Evolutionary conservation across 2,113 vertebrate genomes (phyloP), one percentile per base, ranked within the genome.

Genomic region (Ceyx melanurus): DNA sequence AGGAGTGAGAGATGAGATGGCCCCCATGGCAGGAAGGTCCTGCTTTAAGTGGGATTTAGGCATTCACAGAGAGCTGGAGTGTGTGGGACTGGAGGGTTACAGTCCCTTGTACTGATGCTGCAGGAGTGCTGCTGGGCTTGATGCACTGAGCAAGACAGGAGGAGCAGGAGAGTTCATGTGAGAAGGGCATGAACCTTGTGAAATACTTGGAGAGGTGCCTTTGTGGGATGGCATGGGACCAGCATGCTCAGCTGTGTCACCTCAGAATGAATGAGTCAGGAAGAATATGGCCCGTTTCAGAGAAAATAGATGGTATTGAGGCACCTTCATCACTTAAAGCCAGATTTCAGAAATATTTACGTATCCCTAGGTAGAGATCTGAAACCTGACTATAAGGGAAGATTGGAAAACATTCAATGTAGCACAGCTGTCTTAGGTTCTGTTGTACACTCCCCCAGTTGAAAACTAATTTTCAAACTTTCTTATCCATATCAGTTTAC

Each of bases 331-430:
- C 42, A 53, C 58, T 79, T 76, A 50, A 77, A 86, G 33, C 25
- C 83, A 86, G n/a, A 80, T 80, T 80, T 82, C 58, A 72, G 48
- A 91, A 82, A 31, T 85, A 89, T 86, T 91, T 93, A 79, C 0
- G 0, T 68, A 72, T 70, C 82, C 75, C 84, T 42, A 72, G 89
- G 19, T 4, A 75, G 50, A 87, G 66, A 54, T 60, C 42, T 17
- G 58, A 93, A 76, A 85, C 16, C 45, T 82, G 70, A 54, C 70
- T 73, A 79, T 29, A 92, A 25, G 23, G 50, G 35, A 89, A 79
- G 29, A 57, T 22, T 84, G 78, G 91, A 92, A 91, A 58, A 33
- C 40, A 25, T 50, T 62, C 58, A 37, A 3, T 2, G 10, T 10
- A 78, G 35, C n/a, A 57, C 66, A 91, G 74, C 57, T 93, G 70